Conservation (phyloP, 2,888 invertebrate genomes). For the Eupeodes latifasciatus region DNA sequence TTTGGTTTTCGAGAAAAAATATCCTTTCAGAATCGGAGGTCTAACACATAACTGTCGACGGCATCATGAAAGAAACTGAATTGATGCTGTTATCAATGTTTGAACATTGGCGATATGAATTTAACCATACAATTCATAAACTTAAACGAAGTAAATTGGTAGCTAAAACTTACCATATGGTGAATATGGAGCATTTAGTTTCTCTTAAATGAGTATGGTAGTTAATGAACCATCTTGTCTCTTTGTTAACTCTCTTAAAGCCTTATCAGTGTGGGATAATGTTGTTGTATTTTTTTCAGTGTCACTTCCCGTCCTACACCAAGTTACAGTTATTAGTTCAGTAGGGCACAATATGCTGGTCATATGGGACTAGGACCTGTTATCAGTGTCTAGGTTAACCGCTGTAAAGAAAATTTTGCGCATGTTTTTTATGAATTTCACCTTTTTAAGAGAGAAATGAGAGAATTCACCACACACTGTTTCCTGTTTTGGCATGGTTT, state of each 20-base stretch:
- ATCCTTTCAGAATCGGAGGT: slow-evolving; percentile 32
- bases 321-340: slow-evolving; percentile 53
- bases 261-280: slow-evolving; percentile 52
- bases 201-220: slow-evolving; percentile 45
- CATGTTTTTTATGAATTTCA: slow-evolving; percentile 14
- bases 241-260: slow-evolving; percentile 35
- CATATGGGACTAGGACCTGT: slow-evolving; percentile 1
- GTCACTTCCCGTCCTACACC: slow-evolving; percentile 12
- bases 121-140: slow-evolving; percentile 21
- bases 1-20: neutral
- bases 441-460: slow-evolving; percentile 45
- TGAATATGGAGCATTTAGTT: neutral
- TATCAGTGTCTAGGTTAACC: slow-evolving; percentile 67
- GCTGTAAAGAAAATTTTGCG: slow-evolving; percentile 49
- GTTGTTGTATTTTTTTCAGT: slow-evolving; percentile 17
- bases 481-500: neutral
- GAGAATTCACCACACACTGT: slow-evolving; percentile 10
- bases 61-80: slow-evolving; percentile 50
- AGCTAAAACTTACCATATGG: slow-evolving; percentile 38
- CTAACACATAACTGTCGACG: slow-evolving; percentile 58
- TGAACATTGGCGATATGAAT: slow-evolving; percentile 27
- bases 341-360: slow-evolving; percentile 46
- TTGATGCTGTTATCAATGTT: slow-evolving; percentile 71
- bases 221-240: neutral
- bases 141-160: slow-evolving; percentile 27